Percentiles rank a stretch among this genome's conserved stretches.
These are phyloP conservation scores for Alces alces DNA, from an alignment of 2,113 vertebrate genomes.

Conservation along the genomic window DNA sequence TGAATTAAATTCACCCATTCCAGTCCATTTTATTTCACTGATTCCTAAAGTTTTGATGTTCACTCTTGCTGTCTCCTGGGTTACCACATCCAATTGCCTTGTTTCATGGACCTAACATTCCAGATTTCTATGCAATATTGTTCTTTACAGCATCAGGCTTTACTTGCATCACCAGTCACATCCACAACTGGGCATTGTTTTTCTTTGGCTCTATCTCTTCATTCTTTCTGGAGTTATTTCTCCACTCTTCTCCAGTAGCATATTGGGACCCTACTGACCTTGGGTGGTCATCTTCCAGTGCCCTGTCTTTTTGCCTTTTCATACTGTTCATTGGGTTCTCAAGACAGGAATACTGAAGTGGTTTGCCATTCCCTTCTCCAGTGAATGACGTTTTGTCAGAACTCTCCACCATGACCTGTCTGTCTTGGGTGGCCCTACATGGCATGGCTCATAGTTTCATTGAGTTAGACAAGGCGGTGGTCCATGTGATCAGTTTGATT, in stretches of 20 bases:
- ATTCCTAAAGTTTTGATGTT: neutral
- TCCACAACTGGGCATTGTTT: neutral
- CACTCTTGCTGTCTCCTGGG: neutral
- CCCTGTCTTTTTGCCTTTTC: neutral
- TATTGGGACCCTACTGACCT: accelerated
- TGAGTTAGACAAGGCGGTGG: neutral
- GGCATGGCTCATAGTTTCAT: neutral
- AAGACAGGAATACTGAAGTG: neutral
- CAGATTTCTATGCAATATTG: neutral
- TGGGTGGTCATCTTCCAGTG: accelerated
- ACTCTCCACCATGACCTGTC: neutral
- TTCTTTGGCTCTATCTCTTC: neutral
- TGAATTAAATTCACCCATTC: neutral
- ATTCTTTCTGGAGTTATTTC: neutral
- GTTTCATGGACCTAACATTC: neutral
- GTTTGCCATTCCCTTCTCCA: neutral
- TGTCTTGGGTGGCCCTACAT: neutral
- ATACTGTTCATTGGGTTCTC: neutral
- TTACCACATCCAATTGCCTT: neutral
- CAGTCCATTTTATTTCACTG: neutral
- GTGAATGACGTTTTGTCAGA: neutral
- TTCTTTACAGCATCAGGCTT: neutral
- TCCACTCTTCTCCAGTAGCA: neutral
- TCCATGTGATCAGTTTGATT: neutral
- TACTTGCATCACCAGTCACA: accelerated